phyloP scores from a whole-genome alignment of 1,140 invertebrate species.

The Drosophila lacertosa region DNA sequence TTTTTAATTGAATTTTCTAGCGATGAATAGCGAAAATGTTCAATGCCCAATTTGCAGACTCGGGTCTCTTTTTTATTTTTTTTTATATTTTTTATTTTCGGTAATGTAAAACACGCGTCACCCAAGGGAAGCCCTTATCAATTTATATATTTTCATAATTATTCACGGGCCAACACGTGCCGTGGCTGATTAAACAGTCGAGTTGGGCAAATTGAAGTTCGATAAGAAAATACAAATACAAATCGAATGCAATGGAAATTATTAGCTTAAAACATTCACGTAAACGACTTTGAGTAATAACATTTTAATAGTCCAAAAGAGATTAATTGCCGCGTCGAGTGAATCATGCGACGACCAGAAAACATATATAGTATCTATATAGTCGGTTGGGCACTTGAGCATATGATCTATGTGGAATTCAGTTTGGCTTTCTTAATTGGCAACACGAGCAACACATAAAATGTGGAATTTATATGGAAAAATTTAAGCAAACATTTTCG shows the following conservation, averaged over 20 bases:
- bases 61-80: too few relatives aligned
- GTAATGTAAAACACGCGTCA: background rate
- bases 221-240: conserved; percentile 15
- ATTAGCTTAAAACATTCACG: conserved; percentile 17
- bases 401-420: conserved; percentile 41
- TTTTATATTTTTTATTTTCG: too few relatives aligned
- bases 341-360: conserved; percentile 54
- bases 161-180: conserved; percentile 27
- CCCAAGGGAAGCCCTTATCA: conserved; percentile 32
- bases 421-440: conserved; percentile 55
- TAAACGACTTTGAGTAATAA: conserved; percentile 68
- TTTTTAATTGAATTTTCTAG: conserved; percentile 8
- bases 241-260: conserved; percentile 9
- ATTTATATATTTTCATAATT: conserved; percentile 37
- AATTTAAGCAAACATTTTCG: conserved; percentile 36
- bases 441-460: conserved; percentile 74
- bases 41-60: background rate
- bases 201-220: background rate
- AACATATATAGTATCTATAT: conserved; percentile 6
- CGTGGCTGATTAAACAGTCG: conserved; percentile 16
- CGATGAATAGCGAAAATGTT: background rate
- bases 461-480: conserved; percentile 68
- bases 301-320: conserved; percentile 71
- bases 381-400: conserved; percentile 35
- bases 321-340: conserved; percentile 68